phyloP scores from a whole-genome alignment of 1,140 invertebrate species.

The Drosophila subpulchrella region DNA sequence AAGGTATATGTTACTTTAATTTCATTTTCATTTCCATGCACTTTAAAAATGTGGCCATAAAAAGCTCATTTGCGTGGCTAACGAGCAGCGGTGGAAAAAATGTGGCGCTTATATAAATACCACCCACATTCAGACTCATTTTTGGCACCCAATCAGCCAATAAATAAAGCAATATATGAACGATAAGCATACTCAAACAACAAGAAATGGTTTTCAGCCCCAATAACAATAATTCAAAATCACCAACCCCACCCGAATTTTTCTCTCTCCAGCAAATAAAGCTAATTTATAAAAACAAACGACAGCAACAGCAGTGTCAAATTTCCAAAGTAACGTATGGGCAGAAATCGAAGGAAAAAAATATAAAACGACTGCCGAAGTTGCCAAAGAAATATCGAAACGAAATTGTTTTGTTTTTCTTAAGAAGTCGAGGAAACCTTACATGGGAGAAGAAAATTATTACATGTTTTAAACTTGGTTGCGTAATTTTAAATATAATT shows the following conservation, averaged over 20 bases:
- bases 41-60: slow-evolving; percentile 54
- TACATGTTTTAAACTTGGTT: background rate
- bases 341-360: slow-evolving; percentile 23
- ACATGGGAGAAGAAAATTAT: slow-evolving; percentile 4
- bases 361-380: slow-evolving; percentile 20
- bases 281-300: slow-evolving; percentile 73
- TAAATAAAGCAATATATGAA: slow-evolving; percentile 73
- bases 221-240: slow-evolving; percentile 74
- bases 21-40: slow-evolving; percentile 20
- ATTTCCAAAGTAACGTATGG: slow-evolving; percentile 57
- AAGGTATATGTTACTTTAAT: slow-evolving; percentile 11
- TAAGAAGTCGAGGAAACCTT: slow-evolving; percentile 7
- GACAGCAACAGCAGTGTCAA: slow-evolving; percentile 38
- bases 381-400: slow-evolving; percentile 4
- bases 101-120: slow-evolving; percentile 42
- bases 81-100: slow-evolving; percentile 61
- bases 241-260: background rate
- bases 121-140: slow-evolving; percentile 6
- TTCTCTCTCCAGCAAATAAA: slow-evolving; percentile 10
- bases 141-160: slow-evolving; percentile 60
- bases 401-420: slow-evolving; percentile 26
- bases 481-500: background rate
- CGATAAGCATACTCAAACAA: slow-evolving; percentile 67
- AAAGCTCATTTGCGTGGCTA: slow-evolving; percentile 67
- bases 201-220: slow-evolving; percentile 23